Evolutionary conservation across 1,140 invertebrate genomes (phyloP), one percentile per base, ranked within the genome.

Genomic region (Radopholus similis): DNA sequence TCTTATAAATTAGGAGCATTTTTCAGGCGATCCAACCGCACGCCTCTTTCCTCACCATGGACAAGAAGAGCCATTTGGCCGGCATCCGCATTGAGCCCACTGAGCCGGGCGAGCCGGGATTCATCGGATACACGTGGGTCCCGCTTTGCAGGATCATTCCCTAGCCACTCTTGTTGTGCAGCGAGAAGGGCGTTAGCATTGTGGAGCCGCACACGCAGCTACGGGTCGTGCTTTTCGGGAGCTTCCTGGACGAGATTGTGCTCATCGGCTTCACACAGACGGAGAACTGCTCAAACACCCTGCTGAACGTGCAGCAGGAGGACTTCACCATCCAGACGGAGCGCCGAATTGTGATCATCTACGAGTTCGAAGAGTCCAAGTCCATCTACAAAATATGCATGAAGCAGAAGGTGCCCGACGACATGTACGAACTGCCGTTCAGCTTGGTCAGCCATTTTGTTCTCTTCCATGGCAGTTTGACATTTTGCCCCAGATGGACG

Each of bases 311-410:
- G 26, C 32, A 55, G 9, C 74, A 77, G 34, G 67, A 35, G 5
- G 75, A 77, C 21, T 77, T 77, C 38, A 68, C 75, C 13, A 80
- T 77, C 49, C 77, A 80, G 42, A 79, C 75, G 2, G 77, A 80
- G 35, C 66, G 72, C 37, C 44, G 75, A 30, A 35, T 77, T 35
- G 75, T 77, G 23, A 63, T 77, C 30, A 67, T 68, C 42, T 68
- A 76, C 44, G 28, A 35, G 26, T 76, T 76, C 55, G 49, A 66
- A 23, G 30, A 71, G 71, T 66, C 74, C 2, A 54, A 56, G 18
- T 30, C 30, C 21, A 18, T 80, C 21, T 77, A 62, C 51, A 80
- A 77, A 64, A 60, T 80, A 32, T 77, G 75, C 49, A 40, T 77
- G n/a, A 76, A 78, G 26, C 75, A 77, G 53, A 77, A 77, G 28